Conservation (phyloP, 2,888 invertebrate species). For the Ormyrus rosae region DNA sequence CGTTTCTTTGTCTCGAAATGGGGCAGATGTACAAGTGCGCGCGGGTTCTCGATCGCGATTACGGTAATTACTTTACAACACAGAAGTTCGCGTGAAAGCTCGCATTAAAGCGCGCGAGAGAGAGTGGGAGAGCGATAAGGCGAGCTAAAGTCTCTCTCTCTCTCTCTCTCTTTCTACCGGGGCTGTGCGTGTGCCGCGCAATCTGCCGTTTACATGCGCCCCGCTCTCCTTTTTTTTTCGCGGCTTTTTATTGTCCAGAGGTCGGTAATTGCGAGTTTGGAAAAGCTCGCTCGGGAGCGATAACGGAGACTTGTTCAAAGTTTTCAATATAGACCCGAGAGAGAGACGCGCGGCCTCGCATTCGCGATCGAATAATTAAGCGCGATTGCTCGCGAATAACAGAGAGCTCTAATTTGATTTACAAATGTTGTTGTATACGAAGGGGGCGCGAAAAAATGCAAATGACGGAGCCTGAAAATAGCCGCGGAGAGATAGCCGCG, state of each 20-base stretch:
- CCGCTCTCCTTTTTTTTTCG: background rate
- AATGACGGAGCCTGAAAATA: conserved; percentile 1
- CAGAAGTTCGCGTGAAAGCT: conserved; percentile 45
- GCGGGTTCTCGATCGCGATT: background rate
- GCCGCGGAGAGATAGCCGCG: background rate
- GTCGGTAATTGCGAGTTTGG: no score
- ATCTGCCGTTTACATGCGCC: conserved; percentile 28
- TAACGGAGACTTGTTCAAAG: no score
- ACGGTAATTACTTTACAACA: conserved; percentile 41
- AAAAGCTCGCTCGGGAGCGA: no score
- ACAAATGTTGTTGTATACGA: background rate
- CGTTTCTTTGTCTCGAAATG: conserved; percentile 39
- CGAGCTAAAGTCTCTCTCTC: background rate
- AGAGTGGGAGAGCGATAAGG: conserved; percentile 8
- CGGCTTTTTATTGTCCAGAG: no score
- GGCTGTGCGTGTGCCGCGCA: conserved; percentile 1
- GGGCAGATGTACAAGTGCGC: conserved; percentile 14
- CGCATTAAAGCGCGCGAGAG: conserved; percentile 36
- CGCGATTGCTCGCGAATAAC: no score
- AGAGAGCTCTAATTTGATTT: conserved; percentile 26
- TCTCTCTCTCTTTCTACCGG: background rate
- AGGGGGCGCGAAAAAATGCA: background rate
- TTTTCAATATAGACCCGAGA: no score
- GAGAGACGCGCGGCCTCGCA: no score
- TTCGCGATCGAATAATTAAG: no score